A percentile compares a stretch with the other conserved stretches of the same genome.
Evolutionary conservation across 2,888 invertebrate genomes (phyloP).

Genomic region (Drosophila aldrichi): DNA sequence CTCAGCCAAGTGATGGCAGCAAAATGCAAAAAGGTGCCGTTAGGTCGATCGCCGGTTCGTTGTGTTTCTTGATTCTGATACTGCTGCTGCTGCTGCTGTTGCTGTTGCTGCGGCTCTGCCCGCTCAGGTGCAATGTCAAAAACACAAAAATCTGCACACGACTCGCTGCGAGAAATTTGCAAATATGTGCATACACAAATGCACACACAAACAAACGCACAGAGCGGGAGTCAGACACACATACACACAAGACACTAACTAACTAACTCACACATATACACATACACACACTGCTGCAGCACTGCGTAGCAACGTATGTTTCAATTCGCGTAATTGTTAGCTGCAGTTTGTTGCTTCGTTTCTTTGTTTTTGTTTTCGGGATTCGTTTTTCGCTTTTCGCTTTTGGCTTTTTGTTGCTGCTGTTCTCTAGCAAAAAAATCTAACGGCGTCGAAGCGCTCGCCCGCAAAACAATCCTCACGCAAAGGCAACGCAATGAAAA

Average conservation of each 20-base stretch:
- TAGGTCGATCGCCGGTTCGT: conserved; percentile 47
- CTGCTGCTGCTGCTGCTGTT: neutral
- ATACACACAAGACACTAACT: conserved; percentile 7
- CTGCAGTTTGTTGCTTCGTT: conserved; percentile 31
- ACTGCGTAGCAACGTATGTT: conserved; percentile 22
- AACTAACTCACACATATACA: conserved; percentile 12
- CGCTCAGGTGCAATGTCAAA: conserved; percentile 48
- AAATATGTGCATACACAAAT: conserved; percentile 32
- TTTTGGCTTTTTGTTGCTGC: conserved; percentile 19
- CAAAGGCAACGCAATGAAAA: conserved; percentile 75
- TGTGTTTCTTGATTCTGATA: conserved; percentile 15
- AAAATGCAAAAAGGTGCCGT: conserved; percentile 45
- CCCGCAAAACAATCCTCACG: conserved; percentile 52
- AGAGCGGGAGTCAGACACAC: neutral
- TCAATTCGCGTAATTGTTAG: conserved; percentile 41
- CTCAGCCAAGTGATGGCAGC: conserved; percentile 37
- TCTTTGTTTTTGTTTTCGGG: conserved; percentile 11
- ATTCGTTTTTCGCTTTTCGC: conserved; percentile 12
- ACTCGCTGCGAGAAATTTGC: conserved; percentile 38
- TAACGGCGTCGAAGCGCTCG: conserved; percentile 14
- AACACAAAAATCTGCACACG: conserved; percentile 45
- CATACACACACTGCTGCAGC: conserved; percentile 12
- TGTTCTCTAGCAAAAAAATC: conserved; percentile 25
- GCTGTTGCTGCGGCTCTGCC: neutral
- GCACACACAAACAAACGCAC: conserved; percentile 7